Conservation (phyloP, 2,113 vertebrate genomes). For the Rhinogobius similis region DNA sequence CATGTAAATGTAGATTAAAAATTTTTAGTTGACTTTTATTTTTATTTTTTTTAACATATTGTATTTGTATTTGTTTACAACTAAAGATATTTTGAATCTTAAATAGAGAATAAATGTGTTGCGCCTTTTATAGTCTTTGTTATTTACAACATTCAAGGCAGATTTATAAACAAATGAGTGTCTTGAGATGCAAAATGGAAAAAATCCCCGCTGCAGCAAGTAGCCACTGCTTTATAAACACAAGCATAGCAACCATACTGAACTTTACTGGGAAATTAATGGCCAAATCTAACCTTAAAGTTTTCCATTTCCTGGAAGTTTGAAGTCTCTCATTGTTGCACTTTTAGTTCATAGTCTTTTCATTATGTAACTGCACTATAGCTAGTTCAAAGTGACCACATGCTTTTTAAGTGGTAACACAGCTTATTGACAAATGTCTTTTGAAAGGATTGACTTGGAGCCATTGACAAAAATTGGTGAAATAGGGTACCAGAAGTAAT, state of each 20-base stretch:
- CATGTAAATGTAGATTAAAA: slow-evolving; percentile 19
- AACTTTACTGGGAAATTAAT: background rate
- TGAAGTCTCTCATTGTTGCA: slow-evolving; percentile 2
- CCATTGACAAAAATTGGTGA: background rate
- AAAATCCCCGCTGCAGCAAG: background rate
- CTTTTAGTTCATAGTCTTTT: background rate
- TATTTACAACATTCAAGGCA: background rate
- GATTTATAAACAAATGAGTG: slow-evolving; percentile 1
- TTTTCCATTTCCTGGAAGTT: slow-evolving; percentile 21
- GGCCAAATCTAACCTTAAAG: background rate
- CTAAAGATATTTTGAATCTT: background rate
- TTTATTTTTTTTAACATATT: background rate
- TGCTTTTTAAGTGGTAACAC: background rate
- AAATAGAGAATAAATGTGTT: background rate
- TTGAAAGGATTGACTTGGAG: background rate
- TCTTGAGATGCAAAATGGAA: background rate
- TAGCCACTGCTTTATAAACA: background rate
- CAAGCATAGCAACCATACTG: background rate
- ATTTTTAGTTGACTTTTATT: background rate
- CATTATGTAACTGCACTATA: background rate
- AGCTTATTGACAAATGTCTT: background rate
- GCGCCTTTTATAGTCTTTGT: background rate
- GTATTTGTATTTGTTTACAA: background rate
- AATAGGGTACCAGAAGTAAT: background rate
- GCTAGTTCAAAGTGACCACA: background rate